Evolutionary conservation across 2,888 invertebrate species (phyloP).

Genomic region (Zygothrica quintamaculata): DNA sequence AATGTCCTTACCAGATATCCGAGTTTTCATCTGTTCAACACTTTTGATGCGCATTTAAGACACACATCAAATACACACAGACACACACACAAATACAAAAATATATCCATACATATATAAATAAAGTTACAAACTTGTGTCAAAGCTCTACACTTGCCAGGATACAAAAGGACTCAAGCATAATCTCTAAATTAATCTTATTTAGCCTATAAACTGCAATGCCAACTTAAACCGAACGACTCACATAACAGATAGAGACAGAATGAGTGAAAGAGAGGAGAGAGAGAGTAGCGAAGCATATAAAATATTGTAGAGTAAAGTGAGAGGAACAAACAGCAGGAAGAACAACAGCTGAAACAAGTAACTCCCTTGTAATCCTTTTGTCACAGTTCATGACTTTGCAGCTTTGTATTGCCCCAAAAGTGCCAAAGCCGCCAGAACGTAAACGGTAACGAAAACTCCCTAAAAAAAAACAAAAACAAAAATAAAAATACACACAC

Average conservation of each 20-base stretch:
- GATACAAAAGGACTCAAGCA: conserved; percentile 34
- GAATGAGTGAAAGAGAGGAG: not conserved
- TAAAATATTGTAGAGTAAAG: too few species aligned
- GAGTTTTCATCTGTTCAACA: not conserved
- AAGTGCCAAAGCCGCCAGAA: conserved; percentile 13
- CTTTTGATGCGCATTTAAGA: conserved; percentile 2
- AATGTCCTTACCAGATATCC: conserved; percentile 1
- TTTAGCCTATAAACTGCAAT: conserved; percentile 68
- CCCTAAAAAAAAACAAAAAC: not conserved
- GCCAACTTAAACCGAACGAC: conserved; percentile 6
- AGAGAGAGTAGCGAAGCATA: too few species aligned
- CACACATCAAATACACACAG: conserved; percentile 6
- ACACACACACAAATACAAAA: not conserved
- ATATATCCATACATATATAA: not conserved
- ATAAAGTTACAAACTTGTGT: conserved; percentile 4
- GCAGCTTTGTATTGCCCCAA: conserved; percentile 44
- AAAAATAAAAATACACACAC: conserved; percentile 7
- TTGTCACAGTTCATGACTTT: conserved; percentile 77
- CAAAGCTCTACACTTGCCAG: conserved; percentile 20
- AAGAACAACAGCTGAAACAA: conserved; percentile 35
- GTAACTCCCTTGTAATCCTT: conserved; percentile 75
- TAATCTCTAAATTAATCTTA: conserved; percentile 76
- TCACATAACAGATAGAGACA: not conserved
- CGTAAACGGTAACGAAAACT: conserved; percentile 3
- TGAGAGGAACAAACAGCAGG: not conserved